phyloP scores from a whole-genome alignment of 2,888 invertebrate species.

The Venustoraphidia nigricollis region DNA sequence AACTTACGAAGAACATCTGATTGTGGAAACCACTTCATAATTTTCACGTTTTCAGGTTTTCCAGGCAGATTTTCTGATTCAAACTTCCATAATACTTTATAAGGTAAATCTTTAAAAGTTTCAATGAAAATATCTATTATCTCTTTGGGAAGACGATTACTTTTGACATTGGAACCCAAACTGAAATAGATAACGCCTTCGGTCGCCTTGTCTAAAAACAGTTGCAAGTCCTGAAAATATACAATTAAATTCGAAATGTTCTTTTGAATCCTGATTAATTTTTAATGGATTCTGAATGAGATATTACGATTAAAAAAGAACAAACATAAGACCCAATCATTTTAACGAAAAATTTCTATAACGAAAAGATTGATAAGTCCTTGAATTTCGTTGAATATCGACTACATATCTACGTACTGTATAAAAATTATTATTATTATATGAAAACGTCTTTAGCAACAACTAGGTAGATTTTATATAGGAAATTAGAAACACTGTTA shows the following conservation, averaged over 20 bases:
- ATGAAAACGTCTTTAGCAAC: too few species aligned
- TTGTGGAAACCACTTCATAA: constrained; percentile 4
- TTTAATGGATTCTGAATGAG: background rate
- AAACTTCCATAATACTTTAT: constrained; percentile 21
- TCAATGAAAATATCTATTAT: constrained; percentile 15
- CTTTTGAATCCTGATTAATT: too few species aligned
- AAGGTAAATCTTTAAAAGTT: constrained; percentile 17
- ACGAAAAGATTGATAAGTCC: too few species aligned
- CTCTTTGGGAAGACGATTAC: constrained; percentile 13
- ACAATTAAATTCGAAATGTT: background rate
- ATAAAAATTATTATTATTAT: too few species aligned
- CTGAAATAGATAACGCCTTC: constrained; percentile 21
- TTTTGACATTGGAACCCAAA: constrained; percentile 20
- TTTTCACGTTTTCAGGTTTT: constrained; percentile 16
- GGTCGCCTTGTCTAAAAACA: constrained; percentile 16
- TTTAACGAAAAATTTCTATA: too few species aligned
- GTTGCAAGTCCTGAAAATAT: constrained; percentile 15
- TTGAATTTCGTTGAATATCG: background rate
- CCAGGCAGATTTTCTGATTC: constrained; percentile 15
- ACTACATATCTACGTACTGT: too few species aligned
- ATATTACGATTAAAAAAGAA: too few species aligned
- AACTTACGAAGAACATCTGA: constrained; percentile 2
- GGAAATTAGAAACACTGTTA: background rate
- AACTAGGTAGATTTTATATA: too few species aligned
- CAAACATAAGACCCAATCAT: too few species aligned